Evolutionary conservation across 1,140 invertebrate species (phyloP).

Genomic region (Linepithema humile): DNA sequence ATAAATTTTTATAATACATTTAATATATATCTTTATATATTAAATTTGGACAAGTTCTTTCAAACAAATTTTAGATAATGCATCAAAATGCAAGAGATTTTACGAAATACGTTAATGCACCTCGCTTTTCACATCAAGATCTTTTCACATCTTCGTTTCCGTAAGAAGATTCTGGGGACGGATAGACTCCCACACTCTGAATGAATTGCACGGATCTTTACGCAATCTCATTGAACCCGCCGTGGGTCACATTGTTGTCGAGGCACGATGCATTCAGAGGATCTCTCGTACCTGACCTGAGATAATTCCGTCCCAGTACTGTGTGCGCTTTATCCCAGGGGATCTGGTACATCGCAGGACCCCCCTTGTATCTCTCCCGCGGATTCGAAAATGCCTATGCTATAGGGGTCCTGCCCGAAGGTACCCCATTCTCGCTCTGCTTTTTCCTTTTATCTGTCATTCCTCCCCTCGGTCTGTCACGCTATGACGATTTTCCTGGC

Average conservation of each 20-base stretch:
- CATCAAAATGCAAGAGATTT: background rate
- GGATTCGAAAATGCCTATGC: conserved; percentile 64
- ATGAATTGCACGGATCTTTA: conserved; percentile 68
- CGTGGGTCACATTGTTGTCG: conserved; percentile 75
- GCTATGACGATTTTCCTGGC: conserved; percentile 65
- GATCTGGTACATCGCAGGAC: conserved; percentile 23
- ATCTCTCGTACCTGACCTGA: conserved; percentile 78
- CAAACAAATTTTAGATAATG: background rate
- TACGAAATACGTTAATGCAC: conserved; percentile 36
- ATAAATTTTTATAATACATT: background rate
- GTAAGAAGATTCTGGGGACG: conserved; percentile 43
- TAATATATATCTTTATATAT: too few relatives aligned
- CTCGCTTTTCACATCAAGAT: background rate
- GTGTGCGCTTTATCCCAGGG: conserved; percentile 72
- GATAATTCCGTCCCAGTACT: conserved; percentile 81
- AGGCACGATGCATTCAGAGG: conserved; percentile 17
- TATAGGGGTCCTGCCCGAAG: conserved; percentile 49
- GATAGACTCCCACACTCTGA: conserved; percentile 76
- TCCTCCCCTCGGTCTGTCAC: conserved; percentile 68
- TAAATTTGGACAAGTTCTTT: conserved; percentile 8
- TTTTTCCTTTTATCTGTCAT: conserved; percentile 54
- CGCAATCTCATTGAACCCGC: conserved; percentile 77
- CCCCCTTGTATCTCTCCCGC: conserved; percentile 70
- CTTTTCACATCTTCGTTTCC: conserved; percentile 34
- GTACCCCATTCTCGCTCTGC: conserved; percentile 9